These are phyloP conservation scores for Manacus vitellinus DNA, from an alignment of 2,113 vertebrate species.

Conservation along the genomic window DNA sequence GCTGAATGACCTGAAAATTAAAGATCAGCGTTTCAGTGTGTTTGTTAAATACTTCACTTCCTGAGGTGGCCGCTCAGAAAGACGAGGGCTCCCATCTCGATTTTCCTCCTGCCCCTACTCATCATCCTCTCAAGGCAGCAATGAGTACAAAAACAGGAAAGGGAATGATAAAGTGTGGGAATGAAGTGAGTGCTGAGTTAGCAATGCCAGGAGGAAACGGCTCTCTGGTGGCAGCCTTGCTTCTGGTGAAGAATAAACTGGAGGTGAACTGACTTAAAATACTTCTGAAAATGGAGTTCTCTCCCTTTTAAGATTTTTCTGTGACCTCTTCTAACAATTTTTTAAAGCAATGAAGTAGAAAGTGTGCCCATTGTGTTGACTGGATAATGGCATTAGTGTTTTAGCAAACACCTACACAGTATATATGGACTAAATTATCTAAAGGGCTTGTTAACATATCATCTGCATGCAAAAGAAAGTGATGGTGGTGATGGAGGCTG, in stretches of 20 bases:
- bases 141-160: slow-evolving; percentile 40
- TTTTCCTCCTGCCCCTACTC: background rate
- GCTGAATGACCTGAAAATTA: background rate
- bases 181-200: background rate
- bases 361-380: background rate
- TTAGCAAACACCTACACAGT: background rate
- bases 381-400: background rate
- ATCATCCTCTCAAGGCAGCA: background rate
- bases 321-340: background rate
- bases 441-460: background rate
- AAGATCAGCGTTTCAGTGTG: background rate
- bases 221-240: background rate
- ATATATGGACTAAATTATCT: background rate
- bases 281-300: background rate
- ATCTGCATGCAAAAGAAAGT: background rate
- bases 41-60: background rate
- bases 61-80: background rate
- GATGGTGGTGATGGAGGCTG: background rate
- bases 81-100: accelerated
- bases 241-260: background rate
- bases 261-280: background rate
- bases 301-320: background rate
- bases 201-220: background rate
- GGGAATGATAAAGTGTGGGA: slow-evolving; percentile 5
- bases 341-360: background rate